Conservation (phyloP, 64 coral and sea anemone genomes). For the Montipora capricornis region DNA sequence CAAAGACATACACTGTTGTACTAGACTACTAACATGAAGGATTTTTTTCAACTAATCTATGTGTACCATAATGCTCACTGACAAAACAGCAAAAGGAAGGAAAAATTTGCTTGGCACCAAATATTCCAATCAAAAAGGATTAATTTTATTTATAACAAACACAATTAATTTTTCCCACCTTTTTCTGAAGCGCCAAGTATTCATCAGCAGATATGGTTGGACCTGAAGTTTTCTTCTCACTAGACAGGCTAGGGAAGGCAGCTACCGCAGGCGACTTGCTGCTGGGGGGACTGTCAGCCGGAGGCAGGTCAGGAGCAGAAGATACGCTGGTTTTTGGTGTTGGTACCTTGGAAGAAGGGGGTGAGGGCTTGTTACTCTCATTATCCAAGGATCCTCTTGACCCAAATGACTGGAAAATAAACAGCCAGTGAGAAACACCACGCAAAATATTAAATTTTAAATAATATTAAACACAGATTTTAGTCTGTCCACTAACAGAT, state of each 20-base stretch:
- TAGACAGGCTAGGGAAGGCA: background rate
- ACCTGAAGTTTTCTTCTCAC: constrained; percentile 38
- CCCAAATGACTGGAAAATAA: constrained; percentile 75
- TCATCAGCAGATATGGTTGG: constrained; percentile 89
- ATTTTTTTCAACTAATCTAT: no score
- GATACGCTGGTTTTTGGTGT: constrained; percentile 61
- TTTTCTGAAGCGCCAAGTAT: constrained; percentile 82
- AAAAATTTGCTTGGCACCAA: no score
- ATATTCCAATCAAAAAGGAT: background rate
- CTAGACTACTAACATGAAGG: no score
- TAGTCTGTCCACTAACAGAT: no score
- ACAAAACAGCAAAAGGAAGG: background rate
- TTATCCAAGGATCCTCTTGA: constrained; percentile 90
- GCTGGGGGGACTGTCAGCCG: background rate
- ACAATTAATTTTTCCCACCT: constrained; percentile 30
- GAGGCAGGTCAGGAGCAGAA: background rate
- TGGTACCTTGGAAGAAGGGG: constrained; percentile 58
- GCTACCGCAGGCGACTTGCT: constrained; percentile 6
- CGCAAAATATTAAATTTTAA: no score
- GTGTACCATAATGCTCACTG: no score
- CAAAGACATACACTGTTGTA: no score
- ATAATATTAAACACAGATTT: background rate
- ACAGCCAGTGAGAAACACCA: background rate
- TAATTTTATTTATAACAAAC: background rate
- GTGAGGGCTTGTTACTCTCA: constrained; percentile 47